A percentile compares a stretch with the other conserved stretches of the same genome.
Conservation (phyloP, 1,140 invertebrate species). For the Pachyrhynchus sulphureomaculatus region DNA sequence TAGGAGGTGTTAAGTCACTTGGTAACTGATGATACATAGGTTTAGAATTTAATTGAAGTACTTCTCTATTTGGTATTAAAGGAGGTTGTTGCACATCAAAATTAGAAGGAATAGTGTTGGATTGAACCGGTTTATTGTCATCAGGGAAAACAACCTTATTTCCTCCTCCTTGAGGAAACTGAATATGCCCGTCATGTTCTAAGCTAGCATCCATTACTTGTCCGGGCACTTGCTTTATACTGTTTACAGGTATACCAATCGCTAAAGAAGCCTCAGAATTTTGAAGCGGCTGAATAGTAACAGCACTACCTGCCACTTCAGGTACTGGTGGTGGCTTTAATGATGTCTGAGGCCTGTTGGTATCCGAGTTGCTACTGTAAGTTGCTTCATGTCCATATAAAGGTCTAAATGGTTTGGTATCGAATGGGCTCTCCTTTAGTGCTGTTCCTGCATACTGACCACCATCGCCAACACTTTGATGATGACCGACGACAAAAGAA, state of each 20-base stretch:
- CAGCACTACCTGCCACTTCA: conserved; percentile 34
- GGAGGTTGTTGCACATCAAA: conserved; percentile 16
- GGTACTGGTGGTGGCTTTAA: conserved; percentile 14
- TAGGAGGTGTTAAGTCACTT: conserved; percentile 49
- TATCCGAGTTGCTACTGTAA: conserved; percentile 20
- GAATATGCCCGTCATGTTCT: conserved; percentile 39
- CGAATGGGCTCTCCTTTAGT: conserved; percentile 54
- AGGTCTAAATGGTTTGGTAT: conserved; percentile 46
- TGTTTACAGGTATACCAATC: conserved; percentile 45
- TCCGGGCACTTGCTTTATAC: conserved; percentile 43
- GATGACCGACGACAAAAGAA: conserved; percentile 63
- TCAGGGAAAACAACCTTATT: conserved; percentile 49
- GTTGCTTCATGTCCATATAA: conserved; percentile 35
- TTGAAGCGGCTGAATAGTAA: conserved; percentile 46
- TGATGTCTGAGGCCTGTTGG: conserved; percentile 8
- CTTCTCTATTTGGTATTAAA: conserved; percentile 38
- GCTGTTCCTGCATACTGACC: conserved; percentile 54
- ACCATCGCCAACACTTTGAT: conserved; percentile 58
- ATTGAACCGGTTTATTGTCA: conserved; percentile 35
- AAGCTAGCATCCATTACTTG: conserved; percentile 49
- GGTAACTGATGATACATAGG: conserved; percentile 51
- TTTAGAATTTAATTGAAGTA: conserved; percentile 47
- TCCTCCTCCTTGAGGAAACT: conserved; percentile 32
- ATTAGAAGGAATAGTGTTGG: conserved; percentile 26
- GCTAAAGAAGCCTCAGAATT: conserved; percentile 48